phyloP scores from a whole-genome alignment of 2,113 vertebrate species.

The Cyanoderma ruficeps region DNA sequence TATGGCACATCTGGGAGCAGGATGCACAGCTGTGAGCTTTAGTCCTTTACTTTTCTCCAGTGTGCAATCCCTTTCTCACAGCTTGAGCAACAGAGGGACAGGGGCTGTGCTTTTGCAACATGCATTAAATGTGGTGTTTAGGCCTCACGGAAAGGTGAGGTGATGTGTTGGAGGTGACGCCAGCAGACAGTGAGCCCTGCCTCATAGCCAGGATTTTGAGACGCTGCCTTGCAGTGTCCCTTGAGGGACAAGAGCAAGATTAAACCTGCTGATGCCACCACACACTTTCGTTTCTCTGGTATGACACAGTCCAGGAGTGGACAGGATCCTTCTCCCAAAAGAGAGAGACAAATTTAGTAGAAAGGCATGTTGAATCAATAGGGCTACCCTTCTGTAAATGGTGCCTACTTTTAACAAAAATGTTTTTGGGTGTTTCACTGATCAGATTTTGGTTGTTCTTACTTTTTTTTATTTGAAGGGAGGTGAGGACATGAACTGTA shows the following conservation, averaged over 20 bases:
- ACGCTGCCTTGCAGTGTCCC: not conserved
- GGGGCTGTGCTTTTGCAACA: not conserved
- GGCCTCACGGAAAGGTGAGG: not conserved
- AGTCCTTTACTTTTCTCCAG: not conserved
- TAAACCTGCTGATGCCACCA: not conserved
- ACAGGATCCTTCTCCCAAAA: not conserved
- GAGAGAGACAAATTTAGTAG: not conserved
- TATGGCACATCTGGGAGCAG: not conserved
- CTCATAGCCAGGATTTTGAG: not conserved
- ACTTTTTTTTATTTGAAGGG: not conserved
- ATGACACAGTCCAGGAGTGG: not conserved
- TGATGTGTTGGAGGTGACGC: fast-evolving
- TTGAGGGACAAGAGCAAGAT: not conserved
- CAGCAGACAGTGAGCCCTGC: not conserved
- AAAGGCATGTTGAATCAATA: not conserved
- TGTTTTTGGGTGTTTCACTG: not conserved
- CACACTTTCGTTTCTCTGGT: not conserved
- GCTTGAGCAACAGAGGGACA: not conserved
- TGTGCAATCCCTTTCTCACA: not conserved
- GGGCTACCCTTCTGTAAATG: not conserved
- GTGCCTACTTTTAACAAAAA: not conserved
- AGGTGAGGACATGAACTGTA: not conserved
- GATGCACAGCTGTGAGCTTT: not conserved
- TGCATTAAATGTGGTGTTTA: not conserved
- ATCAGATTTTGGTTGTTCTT: not conserved